Evolutionary conservation across 2,113 vertebrate genomes (phyloP), one percentile per base, ranked within the genome.

Genomic region (Colaptes auratus): DNA sequence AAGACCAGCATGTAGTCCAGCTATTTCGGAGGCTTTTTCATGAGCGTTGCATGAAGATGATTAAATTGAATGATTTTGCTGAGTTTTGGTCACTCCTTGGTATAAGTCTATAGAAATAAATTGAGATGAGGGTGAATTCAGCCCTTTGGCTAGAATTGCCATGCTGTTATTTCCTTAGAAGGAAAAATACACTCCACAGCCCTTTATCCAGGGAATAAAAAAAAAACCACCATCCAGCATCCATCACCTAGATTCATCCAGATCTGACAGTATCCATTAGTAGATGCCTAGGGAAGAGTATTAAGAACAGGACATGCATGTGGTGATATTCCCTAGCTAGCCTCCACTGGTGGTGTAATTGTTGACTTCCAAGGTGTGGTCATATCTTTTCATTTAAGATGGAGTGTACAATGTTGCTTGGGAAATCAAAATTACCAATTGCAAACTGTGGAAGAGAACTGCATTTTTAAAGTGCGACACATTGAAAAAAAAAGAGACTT

Each of bases 61-160:
- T 77, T 77, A 78, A 88, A 86, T 74, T 42, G 53, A 33, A 35
- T 69, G 7, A 48, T 86, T 88, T 91, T 91, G 20, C 35, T 81
- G 27, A 44, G 44, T 83, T 91, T 75, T 79, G 31, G 46, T 81
- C 42, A 28, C 44, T 85, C 58, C 35, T 82, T 6, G 1, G 2
- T 89, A 2, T 67, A 84, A 76, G 15, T 78, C 44, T 80, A 50
- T 82, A 81, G 89, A 92, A 95, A 28, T 48, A 58, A 88, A 72
- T 81, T 8, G 33, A 88, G 24, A 53, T n/a, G 71, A 77, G 61
- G 9, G 17, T 78, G 36, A 88, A 64, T 93, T 88, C 20, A 77
- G 18, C 72, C 61, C 44, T 83, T 86, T 69, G 76, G 48, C 69
- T 89, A 3, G 58, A 75, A 73, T 65, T 72, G 60, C 48, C 6